Percentiles rank a stretch among this genome's conserved stretches.
phyloP scores from a whole-genome alignment of 1,140 invertebrate genomes.

The Aethina tumida region DNA sequence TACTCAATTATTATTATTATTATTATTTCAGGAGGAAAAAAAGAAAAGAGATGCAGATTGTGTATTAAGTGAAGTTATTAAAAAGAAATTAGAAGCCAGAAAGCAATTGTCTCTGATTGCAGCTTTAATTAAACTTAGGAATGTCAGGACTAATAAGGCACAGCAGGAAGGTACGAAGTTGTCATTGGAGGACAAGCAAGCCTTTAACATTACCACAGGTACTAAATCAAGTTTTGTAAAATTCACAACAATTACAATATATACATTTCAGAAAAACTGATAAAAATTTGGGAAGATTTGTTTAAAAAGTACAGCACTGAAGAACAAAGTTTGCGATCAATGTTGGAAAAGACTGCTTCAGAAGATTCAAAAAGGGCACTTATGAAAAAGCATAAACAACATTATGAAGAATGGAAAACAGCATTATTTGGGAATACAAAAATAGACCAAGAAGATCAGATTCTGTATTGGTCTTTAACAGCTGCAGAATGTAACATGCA shows the following conservation, averaged over 20 bases:
- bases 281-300: slow-evolving; percentile 31
- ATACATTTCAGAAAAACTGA: slow-evolving; percentile 18
- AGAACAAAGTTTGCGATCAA: slow-evolving; percentile 29
- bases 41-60: slow-evolving; percentile 57
- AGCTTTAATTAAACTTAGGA: slow-evolving; percentile 50
- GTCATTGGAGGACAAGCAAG: slow-evolving; percentile 34
- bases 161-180: slow-evolving; percentile 48
- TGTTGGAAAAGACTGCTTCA: slow-evolving; percentile 29
- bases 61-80: slow-evolving; percentile 54
- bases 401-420: slow-evolving; percentile 27
- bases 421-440: slow-evolving; percentile 27
- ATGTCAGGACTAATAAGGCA: slow-evolving; percentile 47
- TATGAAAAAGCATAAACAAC: slow-evolving; percentile 21
- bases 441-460: slow-evolving; percentile 17
- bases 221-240: slow-evolving; percentile 4
- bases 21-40: slow-evolving; percentile 46
- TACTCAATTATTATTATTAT: no score
- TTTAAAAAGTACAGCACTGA: slow-evolving; percentile 28
- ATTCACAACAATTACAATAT: neutral
- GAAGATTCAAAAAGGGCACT: slow-evolving; percentile 24
- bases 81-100: slow-evolving; percentile 56
- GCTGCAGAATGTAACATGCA: slow-evolving; percentile 30
- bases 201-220: slow-evolving; percentile 29
- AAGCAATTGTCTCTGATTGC: slow-evolving; percentile 51
- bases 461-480: slow-evolving; percentile 30